Percentiles rank a stretch among this genome's conserved stretches.
These are phyloP conservation scores for Maccullochella peelii DNA, from an alignment of 2,113 vertebrate species.

Conservation along the genomic window DNA sequence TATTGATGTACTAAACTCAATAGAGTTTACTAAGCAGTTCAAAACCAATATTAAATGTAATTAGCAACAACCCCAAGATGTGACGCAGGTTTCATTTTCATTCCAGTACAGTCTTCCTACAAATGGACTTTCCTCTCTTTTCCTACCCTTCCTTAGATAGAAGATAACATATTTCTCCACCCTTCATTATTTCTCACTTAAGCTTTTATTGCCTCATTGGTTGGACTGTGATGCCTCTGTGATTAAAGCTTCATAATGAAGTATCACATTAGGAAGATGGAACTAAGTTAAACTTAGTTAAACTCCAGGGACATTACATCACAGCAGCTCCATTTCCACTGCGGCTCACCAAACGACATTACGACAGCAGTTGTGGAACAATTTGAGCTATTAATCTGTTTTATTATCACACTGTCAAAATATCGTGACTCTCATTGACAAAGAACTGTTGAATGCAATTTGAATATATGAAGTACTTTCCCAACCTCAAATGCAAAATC, in stretches of 20 bases:
- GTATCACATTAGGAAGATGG: constrained; percentile 71
- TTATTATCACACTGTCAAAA: constrained; percentile 67
- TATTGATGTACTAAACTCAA: not conserved
- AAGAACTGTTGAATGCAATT: constrained; percentile 52
- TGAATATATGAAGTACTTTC: constrained; percentile 56
- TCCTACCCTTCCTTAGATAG: constrained; percentile 7
- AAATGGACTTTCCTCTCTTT: not conserved
- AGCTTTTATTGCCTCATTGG: constrained; percentile 71
- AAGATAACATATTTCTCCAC: constrained; percentile 53
- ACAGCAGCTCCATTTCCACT: constrained; percentile 43
- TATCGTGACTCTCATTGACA: constrained; percentile 47
- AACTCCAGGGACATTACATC: constrained; percentile 54
- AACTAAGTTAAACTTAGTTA: constrained; percentile 68
- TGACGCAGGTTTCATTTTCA: constrained; percentile 6
- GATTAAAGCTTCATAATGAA: constrained; percentile 78
- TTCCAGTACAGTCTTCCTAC: not conserved
- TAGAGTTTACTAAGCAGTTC: not conserved
- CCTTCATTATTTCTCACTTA: constrained; percentile 79
- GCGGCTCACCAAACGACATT: constrained; percentile 56
- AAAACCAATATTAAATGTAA: constrained; percentile 13
- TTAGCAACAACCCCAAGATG: not conserved
- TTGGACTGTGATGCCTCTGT: constrained; percentile 59
- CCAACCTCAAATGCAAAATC: constrained; percentile 30
- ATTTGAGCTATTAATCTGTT: constrained; percentile 69
- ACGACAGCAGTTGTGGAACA: constrained; percentile 56